Evolutionary conservation across 1,140 invertebrate genomes (phyloP).

Genomic region (Bombus fervidus): DNA sequence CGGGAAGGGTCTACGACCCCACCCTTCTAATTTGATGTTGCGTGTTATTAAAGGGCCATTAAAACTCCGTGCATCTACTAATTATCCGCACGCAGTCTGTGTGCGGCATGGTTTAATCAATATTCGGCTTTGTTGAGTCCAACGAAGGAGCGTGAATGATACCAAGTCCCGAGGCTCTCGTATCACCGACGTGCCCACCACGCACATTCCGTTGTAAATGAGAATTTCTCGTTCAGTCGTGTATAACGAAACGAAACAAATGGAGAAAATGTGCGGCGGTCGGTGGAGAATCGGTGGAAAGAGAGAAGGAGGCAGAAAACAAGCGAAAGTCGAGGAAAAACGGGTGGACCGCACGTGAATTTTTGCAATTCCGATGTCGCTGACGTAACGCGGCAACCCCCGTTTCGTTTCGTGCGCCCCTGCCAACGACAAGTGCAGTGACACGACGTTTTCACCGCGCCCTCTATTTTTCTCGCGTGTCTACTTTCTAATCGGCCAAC

Average conservation of each 20-base stretch:
- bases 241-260: slow-evolving; percentile 31
- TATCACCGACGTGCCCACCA: slow-evolving; percentile 14
- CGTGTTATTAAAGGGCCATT: slow-evolving; percentile 76
- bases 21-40: slow-evolving; percentile 74
- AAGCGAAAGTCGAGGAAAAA: slow-evolving; percentile 4
- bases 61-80: slow-evolving; percentile 77
- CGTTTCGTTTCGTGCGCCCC: neutral
- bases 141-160: slow-evolving; percentile 53
- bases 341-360: slow-evolving; percentile 26
- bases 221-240: slow-evolving; percentile 36
- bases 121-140: slow-evolving; percentile 72
- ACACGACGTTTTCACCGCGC: slow-evolving; percentile 11
- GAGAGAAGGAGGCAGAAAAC: neutral
- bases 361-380: slow-evolving; percentile 57
- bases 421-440: slow-evolving; percentile 8
- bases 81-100: slow-evolving; percentile 74
- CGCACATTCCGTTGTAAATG: slow-evolving; percentile 7
- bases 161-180: slow-evolving; percentile 19
- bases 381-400: slow-evolving; percentile 4
- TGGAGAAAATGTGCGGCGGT: neutral
- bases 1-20: slow-evolving; percentile 62
- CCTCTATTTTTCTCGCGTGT: slow-evolving; percentile 22
- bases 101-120: slow-evolving; percentile 72
- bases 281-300: neutral
- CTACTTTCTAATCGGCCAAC: slow-evolving; percentile 33